Evolutionary conservation across 2,113 vertebrate species (phyloP), one percentile per base, ranked within the genome.

Genomic region (Camelus dromedarius): DNA sequence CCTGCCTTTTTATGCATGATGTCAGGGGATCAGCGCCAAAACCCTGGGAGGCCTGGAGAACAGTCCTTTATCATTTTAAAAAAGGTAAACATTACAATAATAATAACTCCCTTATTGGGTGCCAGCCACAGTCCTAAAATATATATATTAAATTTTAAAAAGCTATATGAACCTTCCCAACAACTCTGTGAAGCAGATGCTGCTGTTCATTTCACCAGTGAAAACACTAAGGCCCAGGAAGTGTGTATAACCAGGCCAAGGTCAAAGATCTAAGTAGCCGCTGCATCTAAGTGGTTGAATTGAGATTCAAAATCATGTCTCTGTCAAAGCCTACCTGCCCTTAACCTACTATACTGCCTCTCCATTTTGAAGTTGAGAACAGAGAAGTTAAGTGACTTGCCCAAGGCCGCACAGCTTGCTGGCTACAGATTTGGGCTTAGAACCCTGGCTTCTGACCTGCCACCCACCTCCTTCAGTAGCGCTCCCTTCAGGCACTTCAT

Each of bases 31-130:
- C 69, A 24, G 56, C 18, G 10, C 81, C 54, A 72, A 58, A 81
- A 32, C 32, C 28, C 48, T 11, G 14, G 89, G n/a, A 42, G 85
- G 35, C 75, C 58, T 28, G 48, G 80, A 69, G 60, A 32, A 38
- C 6, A 7, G 82, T n/a, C 18, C 54, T 96, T 98, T 96, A 85
- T 93, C 66, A 92, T 96, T 94, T 87, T 52, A 79, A 90, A 88
- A 95, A 95, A 86, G 83, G 48, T 38, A 48, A 96, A 82, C 35
- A 73, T 97, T 95, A 81, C 46, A 89, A 93, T 87, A 75, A 93
- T 82, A 91, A 96, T 76, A 70, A 48, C 52, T 46, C 76, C 24
- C 26, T n/a, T 72, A 8, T 22, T 73, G 66, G 80, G 60, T 80
- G 26, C 56, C n/a, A 16, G 76, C 46, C 26, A 77, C 83, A 67